Percentiles rank a stretch among this genome's conserved stretches.
Conservation (phyloP, 2,888 invertebrate genomes). For the Darwinula stevensoni region DNA sequence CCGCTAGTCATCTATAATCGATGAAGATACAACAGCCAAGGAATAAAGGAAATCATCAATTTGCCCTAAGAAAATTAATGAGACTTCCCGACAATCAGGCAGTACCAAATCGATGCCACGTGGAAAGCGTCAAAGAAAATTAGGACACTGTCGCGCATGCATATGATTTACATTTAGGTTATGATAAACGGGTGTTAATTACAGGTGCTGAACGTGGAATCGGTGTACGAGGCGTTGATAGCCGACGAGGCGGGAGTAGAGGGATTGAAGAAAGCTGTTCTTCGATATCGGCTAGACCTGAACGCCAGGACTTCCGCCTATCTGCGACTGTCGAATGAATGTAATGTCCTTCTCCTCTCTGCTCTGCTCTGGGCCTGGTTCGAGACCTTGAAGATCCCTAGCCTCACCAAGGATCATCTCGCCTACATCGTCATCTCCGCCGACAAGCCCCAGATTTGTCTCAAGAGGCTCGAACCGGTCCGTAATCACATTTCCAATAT, state of each 20-base stretch:
- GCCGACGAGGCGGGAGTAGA: conserved; percentile 26
- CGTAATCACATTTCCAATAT: conserved; percentile 6
- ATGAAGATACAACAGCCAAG: too few relatives aligned
- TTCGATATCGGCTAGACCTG: conserved; percentile 25
- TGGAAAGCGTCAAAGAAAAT: too few relatives aligned
- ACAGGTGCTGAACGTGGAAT: conserved; percentile 11
- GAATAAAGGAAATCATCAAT: too few relatives aligned
- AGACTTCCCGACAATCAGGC: too few relatives aligned
- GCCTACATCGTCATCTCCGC: conserved; percentile 29
- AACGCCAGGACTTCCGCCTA: conserved; percentile 35
- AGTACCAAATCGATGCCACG: too few relatives aligned
- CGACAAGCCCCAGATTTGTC: conserved; percentile 27
- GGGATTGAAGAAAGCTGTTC: conserved; percentile 15
- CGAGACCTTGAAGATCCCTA: conserved; percentile 34
- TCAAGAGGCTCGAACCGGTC: conserved; percentile 16
- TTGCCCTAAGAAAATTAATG: too few relatives aligned
- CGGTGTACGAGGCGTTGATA: conserved; percentile 24
- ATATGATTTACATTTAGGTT: too few relatives aligned
- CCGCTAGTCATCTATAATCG: too few relatives aligned
- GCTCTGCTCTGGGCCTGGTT: conserved; percentile 42
- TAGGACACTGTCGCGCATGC: too few relatives aligned
- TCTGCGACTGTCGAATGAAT: conserved; percentile 30
- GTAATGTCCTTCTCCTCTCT: conserved; percentile 25
- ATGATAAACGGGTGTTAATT: too few relatives aligned
- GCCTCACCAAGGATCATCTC: conserved; percentile 32